Evolutionary conservation across 1,140 invertebrate species (phyloP).

Genomic region (Ganaspis sp.): DNA sequence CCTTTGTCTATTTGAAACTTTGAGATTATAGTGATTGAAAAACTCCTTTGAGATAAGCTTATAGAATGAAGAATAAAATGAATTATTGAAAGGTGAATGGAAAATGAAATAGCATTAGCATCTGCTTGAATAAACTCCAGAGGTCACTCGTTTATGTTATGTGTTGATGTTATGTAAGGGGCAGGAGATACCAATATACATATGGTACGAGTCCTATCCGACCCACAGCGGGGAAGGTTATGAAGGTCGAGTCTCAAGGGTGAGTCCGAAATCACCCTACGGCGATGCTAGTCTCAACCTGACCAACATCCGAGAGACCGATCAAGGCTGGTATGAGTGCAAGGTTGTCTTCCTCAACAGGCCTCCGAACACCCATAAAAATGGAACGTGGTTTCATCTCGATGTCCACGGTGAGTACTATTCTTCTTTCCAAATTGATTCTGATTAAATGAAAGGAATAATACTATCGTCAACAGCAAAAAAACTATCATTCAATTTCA

Average conservation of each 20-base stretch:
- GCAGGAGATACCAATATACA: conserved; percentile 95
- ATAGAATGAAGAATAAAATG: not conserved
- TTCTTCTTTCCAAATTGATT: not conserved
- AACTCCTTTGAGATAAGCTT: not conserved
- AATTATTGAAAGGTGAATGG: not conserved
- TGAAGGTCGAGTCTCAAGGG: conserved; percentile 91
- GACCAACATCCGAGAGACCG: conserved; percentile 92
- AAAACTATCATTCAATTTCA: too few relatives aligned
- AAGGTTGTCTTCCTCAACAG: conserved; percentile 97
- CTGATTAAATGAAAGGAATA: conserved; percentile 24
- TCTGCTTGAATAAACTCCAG: conserved; percentile 33
- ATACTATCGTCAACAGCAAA: not conserved
- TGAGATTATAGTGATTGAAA: too few relatives aligned
- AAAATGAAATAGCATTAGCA: conserved; percentile 34
- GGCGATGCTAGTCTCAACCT: conserved; percentile 95
- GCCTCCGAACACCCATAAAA: conserved; percentile 90
- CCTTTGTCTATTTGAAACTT: too few relatives aligned
- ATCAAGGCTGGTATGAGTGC: conserved; percentile 97
- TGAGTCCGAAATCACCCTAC: conserved; percentile 89
- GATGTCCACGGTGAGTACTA: conserved; percentile 88
- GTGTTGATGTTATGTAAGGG: conserved; percentile 81
- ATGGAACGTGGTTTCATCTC: conserved; percentile 97
- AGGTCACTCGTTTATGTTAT: conserved; percentile 71
- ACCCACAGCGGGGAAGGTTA: conserved; percentile 95
- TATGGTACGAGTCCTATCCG: conserved; percentile 97